These are phyloP conservation scores for Gortyna flavago DNA, from an alignment of 2,888 invertebrate genomes.

Conservation along the genomic window DNA sequence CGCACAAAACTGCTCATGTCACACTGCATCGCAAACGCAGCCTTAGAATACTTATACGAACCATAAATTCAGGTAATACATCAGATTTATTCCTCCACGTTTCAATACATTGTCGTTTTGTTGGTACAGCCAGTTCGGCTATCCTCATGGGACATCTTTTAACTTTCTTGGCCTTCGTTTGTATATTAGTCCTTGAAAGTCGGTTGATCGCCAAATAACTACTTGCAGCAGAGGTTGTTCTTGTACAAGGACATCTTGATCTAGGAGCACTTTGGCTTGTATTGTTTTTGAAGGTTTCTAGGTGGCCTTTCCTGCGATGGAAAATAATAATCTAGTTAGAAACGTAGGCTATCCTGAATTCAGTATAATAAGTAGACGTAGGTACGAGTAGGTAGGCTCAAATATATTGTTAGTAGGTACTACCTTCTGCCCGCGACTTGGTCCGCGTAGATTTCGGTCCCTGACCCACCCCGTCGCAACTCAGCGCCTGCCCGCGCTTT, in stretches of 20 bases:
- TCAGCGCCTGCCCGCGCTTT: too few species aligned
- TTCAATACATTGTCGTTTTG: slow-evolving; percentile 83
- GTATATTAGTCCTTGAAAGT: background rate
- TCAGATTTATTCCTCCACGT: slow-evolving; percentile 80
- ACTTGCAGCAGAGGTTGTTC: background rate
- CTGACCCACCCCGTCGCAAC: too few species aligned
- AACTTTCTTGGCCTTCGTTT: slow-evolving; percentile 34
- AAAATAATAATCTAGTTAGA: slow-evolving; percentile 8
- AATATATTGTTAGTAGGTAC: background rate
- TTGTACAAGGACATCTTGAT: slow-evolving; percentile 10
- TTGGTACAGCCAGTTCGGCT: slow-evolving; percentile 81
- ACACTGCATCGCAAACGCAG: background rate
- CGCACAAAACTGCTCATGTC: too few species aligned
- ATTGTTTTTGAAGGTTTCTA: background rate
- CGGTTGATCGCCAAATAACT: slow-evolving; percentile 4
- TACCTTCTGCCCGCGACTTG: too few species aligned
- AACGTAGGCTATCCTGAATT: background rate
- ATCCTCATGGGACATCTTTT: slow-evolving; percentile 79
- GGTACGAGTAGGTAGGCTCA: too few species aligned
- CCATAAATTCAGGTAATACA: slow-evolving; percentile 81
- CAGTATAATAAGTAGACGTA: background rate
- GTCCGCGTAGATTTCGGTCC: too few species aligned
- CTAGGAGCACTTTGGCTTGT: background rate
- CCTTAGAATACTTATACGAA: slow-evolving; percentile 50
- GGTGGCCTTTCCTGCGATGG: slow-evolving; percentile 23